phyloP scores from a whole-genome alignment of 2,888 invertebrate species.

The Myathropa florea region DNA sequence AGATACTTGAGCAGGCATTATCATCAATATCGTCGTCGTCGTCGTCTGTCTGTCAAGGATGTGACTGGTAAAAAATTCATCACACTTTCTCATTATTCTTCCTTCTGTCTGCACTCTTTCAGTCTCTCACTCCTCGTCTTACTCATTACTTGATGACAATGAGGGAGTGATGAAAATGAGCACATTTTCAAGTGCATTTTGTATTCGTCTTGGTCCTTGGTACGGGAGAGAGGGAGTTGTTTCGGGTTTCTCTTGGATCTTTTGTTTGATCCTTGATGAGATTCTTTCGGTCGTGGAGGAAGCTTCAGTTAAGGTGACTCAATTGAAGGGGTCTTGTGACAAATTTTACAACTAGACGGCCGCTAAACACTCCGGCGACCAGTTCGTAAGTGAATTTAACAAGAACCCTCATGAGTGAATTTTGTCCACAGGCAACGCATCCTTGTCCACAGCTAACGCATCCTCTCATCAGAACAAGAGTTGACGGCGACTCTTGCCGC shows the following conservation, averaged over 20 bases:
- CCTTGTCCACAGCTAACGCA: too few relatives aligned
- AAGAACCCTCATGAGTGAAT: too few relatives aligned
- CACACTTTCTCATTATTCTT: conserved; percentile 26
- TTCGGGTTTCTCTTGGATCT: neutral
- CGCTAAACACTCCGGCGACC: too few relatives aligned
- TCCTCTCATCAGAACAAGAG: too few relatives aligned
- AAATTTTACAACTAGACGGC: too few relatives aligned
- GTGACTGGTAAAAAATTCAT: conserved; percentile 38
- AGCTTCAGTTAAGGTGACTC: too few relatives aligned
- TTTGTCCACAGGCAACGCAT: too few relatives aligned
- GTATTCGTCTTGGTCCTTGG: neutral
- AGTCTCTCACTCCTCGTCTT: neutral
- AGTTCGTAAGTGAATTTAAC: too few relatives aligned
- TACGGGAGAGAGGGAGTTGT: too few relatives aligned
- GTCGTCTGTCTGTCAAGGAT: neutral
- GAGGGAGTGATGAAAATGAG: neutral
- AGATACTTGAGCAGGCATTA: conserved; percentile 1
- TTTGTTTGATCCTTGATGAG: neutral
- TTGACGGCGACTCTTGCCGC: too few relatives aligned
- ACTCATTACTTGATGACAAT: conserved; percentile 6
- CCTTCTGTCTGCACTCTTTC: neutral
- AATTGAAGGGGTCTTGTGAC: too few relatives aligned
- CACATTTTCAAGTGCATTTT: neutral
- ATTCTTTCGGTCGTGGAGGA: too few relatives aligned
- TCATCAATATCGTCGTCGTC: neutral